Evolutionary conservation across 1,140 invertebrate species (phyloP).

Genomic region (Cheumatopsyche charites): DNA sequence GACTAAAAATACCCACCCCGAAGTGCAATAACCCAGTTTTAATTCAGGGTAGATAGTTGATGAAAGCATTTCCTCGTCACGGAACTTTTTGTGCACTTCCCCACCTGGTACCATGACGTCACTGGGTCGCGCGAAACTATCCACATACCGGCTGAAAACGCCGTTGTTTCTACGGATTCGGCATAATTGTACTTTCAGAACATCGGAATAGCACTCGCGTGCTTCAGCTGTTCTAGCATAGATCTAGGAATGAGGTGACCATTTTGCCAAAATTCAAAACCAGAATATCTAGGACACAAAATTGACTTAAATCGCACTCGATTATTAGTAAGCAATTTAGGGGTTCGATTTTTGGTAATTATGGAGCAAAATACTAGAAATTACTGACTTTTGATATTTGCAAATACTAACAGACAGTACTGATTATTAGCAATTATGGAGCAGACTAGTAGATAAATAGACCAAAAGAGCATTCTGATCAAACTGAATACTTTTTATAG

Average conservation of each 20-base stretch:
- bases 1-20: constrained; percentile 52
- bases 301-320: no score
- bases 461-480: no score
- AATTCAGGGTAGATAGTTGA: constrained; percentile 61
- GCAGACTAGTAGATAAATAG: no score
- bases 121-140: constrained; percentile 43
- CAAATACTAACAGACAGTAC: no score
- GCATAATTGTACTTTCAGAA: not conserved
- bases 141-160: constrained; percentile 51
- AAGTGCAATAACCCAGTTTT: constrained; percentile 63
- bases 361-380: no score
- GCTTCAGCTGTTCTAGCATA: not conserved
- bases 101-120: constrained; percentile 61
- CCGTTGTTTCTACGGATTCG: constrained; percentile 33
- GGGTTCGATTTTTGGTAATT: no score
- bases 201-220: not conserved
- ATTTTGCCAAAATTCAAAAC: not conserved
- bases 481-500: no score
- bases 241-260: not conserved
- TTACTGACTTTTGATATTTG: no score
- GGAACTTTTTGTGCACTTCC: constrained; percentile 53
- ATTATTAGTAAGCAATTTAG: no score
- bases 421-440: no score
- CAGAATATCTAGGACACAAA: no score
- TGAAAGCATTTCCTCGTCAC: constrained; percentile 52